These are phyloP conservation scores for Ranitomeya variabilis DNA, from an alignment of 2,113 vertebrate genomes.

Conservation along the genomic window DNA sequence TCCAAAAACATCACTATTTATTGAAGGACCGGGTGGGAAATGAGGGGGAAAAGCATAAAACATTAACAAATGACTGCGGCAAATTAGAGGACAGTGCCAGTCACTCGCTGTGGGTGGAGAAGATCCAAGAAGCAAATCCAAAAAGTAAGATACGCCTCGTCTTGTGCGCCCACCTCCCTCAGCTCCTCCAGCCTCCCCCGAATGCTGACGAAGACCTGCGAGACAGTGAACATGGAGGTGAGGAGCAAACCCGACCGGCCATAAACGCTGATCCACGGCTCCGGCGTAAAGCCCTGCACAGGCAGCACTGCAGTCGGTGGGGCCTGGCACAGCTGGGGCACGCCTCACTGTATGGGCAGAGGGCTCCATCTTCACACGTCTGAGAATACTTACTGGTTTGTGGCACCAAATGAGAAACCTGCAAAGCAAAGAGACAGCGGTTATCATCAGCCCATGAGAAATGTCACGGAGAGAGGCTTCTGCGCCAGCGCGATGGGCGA, in stretches of 20 bases:
- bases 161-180: neutral
- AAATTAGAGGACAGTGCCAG: neutral
- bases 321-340: too few relatives aligned
- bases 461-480: too few relatives aligned
- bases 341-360: too few relatives aligned
- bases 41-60: neutral
- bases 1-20: neutral
- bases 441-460: neutral
- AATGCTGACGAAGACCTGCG: conserved; percentile 27
- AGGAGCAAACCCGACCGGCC: neutral
- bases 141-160: neutral
- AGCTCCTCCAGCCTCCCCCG: conserved; percentile 50
- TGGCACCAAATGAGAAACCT: conserved; percentile 76
- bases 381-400: conserved; percentile 74
- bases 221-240: neutral
- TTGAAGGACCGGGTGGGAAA: neutral
- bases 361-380: neutral
- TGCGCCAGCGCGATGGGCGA: neutral
- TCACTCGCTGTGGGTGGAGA: neutral
- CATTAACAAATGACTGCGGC: neutral
- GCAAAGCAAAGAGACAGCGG: conserved; percentile 26
- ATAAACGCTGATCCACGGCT: neutral
- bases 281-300: neutral
- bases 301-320: too few relatives aligned
- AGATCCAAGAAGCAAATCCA: neutral